Conservation (phyloP, 2,113 vertebrate genomes). For the Hippolais icterina region DNA sequence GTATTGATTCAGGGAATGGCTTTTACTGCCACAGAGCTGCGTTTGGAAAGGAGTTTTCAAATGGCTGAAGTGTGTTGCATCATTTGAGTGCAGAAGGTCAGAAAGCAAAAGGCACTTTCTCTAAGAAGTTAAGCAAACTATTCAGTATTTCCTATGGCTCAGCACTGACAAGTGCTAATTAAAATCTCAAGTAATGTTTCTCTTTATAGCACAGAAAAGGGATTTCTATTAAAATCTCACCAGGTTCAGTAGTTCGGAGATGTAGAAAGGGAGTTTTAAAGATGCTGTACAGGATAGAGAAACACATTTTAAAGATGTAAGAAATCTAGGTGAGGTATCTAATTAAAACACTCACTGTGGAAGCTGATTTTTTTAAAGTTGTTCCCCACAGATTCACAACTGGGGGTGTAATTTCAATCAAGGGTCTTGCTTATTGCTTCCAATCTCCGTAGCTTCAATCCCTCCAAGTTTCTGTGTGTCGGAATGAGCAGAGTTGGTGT, state of each 20-base stretch:
- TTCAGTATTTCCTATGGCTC: background rate
- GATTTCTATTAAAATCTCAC: constrained; percentile 61
- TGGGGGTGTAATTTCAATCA: background rate
- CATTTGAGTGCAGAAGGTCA: background rate
- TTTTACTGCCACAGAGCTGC: background rate
- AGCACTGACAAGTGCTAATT: background rate
- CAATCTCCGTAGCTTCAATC: background rate
- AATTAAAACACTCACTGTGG: constrained; percentile 41
- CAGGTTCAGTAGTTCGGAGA: constrained; percentile 33
- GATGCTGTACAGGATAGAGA: background rate
- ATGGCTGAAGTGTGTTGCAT: background rate
- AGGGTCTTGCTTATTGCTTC: background rate
- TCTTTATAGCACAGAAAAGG: background rate
- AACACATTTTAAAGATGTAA: background rate
- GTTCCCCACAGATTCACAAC: background rate
- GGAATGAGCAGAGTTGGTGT: background rate
- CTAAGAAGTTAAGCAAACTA: background rate
- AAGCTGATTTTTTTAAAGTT: background rate
- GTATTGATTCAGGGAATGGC: background rate
- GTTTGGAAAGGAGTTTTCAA: background rate
- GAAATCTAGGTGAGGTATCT: constrained; percentile 25
- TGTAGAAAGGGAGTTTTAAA: constrained; percentile 5
- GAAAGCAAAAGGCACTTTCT: background rate
- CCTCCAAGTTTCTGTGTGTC: background rate
- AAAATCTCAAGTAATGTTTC: constrained; percentile 27